These are phyloP conservation scores for Siphlonurus alternatus DNA, from an alignment of 2,888 invertebrate species.

Conservation along the genomic window DNA sequence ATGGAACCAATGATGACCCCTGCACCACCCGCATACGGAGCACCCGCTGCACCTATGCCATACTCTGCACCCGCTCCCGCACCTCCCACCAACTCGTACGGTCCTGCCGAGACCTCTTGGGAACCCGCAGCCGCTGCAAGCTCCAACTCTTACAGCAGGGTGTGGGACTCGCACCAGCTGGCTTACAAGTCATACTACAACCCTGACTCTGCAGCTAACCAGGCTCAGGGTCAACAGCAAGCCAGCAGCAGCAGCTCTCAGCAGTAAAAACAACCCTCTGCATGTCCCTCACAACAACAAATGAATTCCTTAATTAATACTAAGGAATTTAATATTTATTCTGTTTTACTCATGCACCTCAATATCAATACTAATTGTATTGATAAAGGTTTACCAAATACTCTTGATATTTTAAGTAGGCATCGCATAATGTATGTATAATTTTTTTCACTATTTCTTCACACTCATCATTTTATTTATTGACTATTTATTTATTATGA, in stretches of 20 bases:
- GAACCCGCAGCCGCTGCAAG: slow-evolving; percentile 47
- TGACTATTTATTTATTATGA: not conserved
- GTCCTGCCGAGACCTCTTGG: slow-evolving; percentile 39
- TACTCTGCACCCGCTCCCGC: slow-evolving; percentile 13
- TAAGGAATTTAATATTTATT: not conserved
- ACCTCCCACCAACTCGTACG: slow-evolving; percentile 52
- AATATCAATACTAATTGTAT: not conserved
- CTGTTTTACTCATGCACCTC: not conserved
- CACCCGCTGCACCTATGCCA: slow-evolving; percentile 10
- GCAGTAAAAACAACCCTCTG: not conserved
- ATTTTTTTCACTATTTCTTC: not conserved
- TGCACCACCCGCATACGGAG: slow-evolving; percentile 13
- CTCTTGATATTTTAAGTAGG: not conserved
- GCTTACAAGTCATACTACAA: slow-evolving; percentile 20
- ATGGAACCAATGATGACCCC: slow-evolving; percentile 12
- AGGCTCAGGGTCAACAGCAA: slow-evolving; percentile 6
- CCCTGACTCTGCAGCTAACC: slow-evolving; percentile 5
- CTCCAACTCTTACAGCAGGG: slow-evolving; percentile 49
- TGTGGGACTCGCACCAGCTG: slow-evolving; percentile 35
- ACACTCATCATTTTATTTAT: not conserved
- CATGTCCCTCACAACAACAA: too few species aligned
- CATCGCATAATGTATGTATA: too few species aligned
- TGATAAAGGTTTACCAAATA: not conserved
- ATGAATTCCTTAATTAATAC: too few species aligned
- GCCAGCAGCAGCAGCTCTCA: not conserved